Evolutionary conservation across 2,888 invertebrate species (phyloP).

Genomic region (Lottia gigantea): DNA sequence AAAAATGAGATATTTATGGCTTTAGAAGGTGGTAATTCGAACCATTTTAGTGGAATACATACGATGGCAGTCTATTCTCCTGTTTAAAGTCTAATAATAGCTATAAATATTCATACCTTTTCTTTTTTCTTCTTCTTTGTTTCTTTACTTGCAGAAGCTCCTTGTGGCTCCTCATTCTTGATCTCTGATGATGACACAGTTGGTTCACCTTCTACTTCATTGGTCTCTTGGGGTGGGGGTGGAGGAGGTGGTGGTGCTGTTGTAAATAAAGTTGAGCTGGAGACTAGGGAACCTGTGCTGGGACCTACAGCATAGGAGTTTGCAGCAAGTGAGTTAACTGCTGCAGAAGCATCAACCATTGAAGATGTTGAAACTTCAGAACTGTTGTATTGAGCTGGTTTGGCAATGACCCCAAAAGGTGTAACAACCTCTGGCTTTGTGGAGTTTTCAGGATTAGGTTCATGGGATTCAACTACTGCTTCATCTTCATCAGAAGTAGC

Average conservation of each 20-base stretch:
- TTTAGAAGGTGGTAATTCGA: too few relatives aligned
- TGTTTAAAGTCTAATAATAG: background rate
- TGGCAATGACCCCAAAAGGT: background rate
- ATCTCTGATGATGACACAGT: background rate
- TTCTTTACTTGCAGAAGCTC: conserved; percentile 27
- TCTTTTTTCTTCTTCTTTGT: conserved; percentile 40
- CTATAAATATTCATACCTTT: conserved; percentile 27
- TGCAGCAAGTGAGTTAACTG: background rate
- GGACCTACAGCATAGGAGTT: conserved; percentile 11
- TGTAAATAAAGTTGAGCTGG: background rate
- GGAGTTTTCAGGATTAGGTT: background rate
- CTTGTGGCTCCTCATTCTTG: background rate
- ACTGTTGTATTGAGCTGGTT: background rate
- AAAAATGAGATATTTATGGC: too few relatives aligned
- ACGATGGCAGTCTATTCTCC: background rate
- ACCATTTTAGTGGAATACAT: too few relatives aligned
- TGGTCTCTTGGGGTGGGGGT: conserved; percentile 10
- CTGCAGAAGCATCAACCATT: background rate
- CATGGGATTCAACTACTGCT: background rate
- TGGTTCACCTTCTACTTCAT: background rate
- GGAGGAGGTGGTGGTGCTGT: background rate
- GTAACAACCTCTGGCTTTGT: background rate
- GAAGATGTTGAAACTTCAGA: conserved; percentile 1
- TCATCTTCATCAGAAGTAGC: background rate
- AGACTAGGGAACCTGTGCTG: conserved; percentile 23